Evolutionary conservation across 2,888 invertebrate species (phyloP).

Genomic region (Dryocosmus kuriphilus): DNA sequence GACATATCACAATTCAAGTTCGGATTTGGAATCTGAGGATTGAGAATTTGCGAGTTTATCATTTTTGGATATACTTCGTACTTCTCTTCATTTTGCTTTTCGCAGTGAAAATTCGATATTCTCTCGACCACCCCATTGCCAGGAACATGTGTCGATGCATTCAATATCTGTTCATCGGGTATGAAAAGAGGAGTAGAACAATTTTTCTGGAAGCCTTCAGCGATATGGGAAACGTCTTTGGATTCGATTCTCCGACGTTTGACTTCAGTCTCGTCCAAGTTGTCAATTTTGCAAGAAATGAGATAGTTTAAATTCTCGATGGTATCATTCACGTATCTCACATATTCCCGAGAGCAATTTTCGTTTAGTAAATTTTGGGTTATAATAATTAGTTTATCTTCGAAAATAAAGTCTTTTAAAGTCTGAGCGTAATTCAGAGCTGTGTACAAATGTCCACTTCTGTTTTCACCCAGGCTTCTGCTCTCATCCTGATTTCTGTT

Average conservation of each 20-base stretch:
- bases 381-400: slow-evolving; percentile 65
- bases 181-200: slow-evolving; percentile 38
- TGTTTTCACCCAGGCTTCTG: not conserved
- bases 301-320: slow-evolving; percentile 64
- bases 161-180: slow-evolving; percentile 28
- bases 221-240: not conserved
- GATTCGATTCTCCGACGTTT: slow-evolving; percentile 7
- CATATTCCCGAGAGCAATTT: slow-evolving; percentile 64
- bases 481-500: not conserved
- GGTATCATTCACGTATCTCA: slow-evolving; percentile 65
- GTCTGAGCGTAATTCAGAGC: slow-evolving; percentile 43
- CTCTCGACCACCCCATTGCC: not conserved
- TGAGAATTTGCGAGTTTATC: not conserved
- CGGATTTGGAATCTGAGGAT: not conserved
- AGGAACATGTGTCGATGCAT: not conserved
- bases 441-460: not conserved
- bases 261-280: slow-evolving; percentile 35
- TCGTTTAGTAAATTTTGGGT: slow-evolving; percentile 63
- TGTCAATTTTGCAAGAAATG: slow-evolving; percentile 53
- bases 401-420: slow-evolving; percentile 60
- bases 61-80: not conserved
- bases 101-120: not conserved
- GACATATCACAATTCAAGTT: slow-evolving; percentile 45
- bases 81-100: not conserved
- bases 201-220: slow-evolving; percentile 40